Conservation (phyloP, 1,140 invertebrate genomes). For the Matsumurasca onukii region DNA sequence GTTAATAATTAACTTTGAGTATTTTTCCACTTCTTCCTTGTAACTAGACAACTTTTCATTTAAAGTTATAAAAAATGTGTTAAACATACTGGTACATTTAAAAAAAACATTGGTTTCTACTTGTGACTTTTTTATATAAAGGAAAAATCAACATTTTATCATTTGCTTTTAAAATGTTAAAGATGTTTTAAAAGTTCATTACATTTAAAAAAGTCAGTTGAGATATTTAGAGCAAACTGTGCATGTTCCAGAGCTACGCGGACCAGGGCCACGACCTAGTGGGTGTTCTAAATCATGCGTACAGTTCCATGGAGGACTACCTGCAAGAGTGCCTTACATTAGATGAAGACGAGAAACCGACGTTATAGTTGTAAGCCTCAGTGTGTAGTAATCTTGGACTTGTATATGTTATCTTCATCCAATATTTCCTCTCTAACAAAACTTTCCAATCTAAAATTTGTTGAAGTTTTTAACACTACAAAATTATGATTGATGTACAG, state of each 20-base stretch:
- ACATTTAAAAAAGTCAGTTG: too few species aligned
- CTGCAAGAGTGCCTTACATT: conserved; percentile 80
- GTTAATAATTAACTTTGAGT: too few species aligned
- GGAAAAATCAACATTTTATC: too few species aligned
- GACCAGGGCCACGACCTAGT: conserved; percentile 76
- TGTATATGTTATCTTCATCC: neutral
- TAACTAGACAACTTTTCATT: too few species aligned
- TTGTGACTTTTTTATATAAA: too few species aligned
- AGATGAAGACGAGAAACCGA: conserved; percentile 59
- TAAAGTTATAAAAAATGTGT: too few species aligned
- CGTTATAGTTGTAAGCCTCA: conserved; percentile 15
- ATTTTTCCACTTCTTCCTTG: too few species aligned
- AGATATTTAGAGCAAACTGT: too few species aligned
- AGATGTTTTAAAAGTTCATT: too few species aligned
- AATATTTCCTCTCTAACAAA: neutral
- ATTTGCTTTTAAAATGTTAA: too few species aligned
- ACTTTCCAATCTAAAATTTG: neutral
- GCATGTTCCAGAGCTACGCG: conserved; percentile 69
- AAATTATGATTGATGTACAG: neutral
- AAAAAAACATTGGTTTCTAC: too few species aligned
- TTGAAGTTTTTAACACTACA: neutral
- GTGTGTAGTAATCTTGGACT: neutral
- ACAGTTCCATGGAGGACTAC: conserved; percentile 83
- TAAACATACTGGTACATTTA: too few species aligned
- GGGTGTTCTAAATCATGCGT: conserved; percentile 79